Base-by-base conservation (phyloP, 2,797 vertebrate species). In the Enteromius argenteus region DNA sequence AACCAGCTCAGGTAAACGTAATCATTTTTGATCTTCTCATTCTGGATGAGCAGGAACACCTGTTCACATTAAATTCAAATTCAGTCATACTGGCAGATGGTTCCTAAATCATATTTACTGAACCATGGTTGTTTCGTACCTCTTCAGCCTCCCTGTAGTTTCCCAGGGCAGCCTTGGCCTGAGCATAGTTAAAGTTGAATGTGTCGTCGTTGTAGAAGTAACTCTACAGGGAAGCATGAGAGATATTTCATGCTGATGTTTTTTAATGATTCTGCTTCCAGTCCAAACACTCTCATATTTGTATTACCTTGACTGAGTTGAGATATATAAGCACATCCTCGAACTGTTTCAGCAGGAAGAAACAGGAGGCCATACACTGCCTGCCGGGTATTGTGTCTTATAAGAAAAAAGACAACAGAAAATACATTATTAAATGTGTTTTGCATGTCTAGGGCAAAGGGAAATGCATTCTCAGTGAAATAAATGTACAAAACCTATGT, bases 361-460 rank as follows among this genome's bases (percentile, higher is more conserved):
- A 99, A 90, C 96, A 98, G 73, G 98, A 97, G 72, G 98, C 97
- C 98, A 99, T 99, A 90, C 98, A 99, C 89, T 98, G 98, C 87
- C 98, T 95, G 67, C 98, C 98, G n/a, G 98, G 97, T 90, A 99
- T 97, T n/a, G 98, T 99, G 91, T 99, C 98, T 99, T 91, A 89
- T 92, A 94, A 71, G 5, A 44, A 86, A 68, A 84, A 27, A 88
- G 27, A 78, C 30, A 80, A 17, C 1, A 37, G 58, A 58, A 32
- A 30, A 27, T 32, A 23, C 2, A 74, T 35, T 0, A 35, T 74
- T 73, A 72, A 19, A 51, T 19, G 23, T 11, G 5, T 39, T 68
- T n/a, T 69, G 14, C 21, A 23, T 23, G 39, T 44, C 67, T 21
- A 69, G 37, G 10, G 5, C 21, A 15, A 11, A 44, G 39, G 21